These are phyloP conservation scores for Hippocampus abdominalis DNA, from an alignment of 2,113 vertebrate genomes.

Conservation along the genomic window DNA sequence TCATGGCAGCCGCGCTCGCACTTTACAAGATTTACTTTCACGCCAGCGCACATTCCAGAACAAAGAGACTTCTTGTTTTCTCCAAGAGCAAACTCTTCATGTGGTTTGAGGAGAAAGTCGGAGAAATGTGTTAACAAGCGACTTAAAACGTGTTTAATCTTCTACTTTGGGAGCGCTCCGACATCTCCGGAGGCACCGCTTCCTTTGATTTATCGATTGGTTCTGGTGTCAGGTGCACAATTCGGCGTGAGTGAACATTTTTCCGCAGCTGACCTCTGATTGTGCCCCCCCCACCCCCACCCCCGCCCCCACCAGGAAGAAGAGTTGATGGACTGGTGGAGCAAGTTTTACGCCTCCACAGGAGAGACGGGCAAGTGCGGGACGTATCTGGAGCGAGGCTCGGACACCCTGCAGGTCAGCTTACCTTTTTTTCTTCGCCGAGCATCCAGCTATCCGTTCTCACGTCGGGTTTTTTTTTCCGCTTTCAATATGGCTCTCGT, in stretches of 20 bases:
- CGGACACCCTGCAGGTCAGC: constrained; percentile 86
- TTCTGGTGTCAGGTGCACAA: not conserved
- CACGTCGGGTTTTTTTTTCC: not conserved
- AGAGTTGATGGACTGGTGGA: constrained; percentile 97
- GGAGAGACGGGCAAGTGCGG: constrained; percentile 89
- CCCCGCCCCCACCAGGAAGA: constrained; percentile 81
- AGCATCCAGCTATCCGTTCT: not conserved
- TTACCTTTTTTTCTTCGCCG: not conserved
- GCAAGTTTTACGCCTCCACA: constrained; percentile 89
- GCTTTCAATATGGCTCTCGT: not conserved
- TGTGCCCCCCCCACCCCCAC: constrained; percentile 55
- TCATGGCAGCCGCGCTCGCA: constrained; percentile 42
- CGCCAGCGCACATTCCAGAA: constrained; percentile 49
- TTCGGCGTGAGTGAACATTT: not conserved
- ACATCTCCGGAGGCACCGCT: not conserved
- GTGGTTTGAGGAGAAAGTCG: constrained; percentile 31
- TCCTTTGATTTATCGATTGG: not conserved
- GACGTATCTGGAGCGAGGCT: constrained; percentile 85
- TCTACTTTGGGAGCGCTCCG: constrained; percentile 5
- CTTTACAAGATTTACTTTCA: constrained; percentile 35
- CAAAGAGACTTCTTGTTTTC: constrained; percentile 28
- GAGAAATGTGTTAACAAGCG: constrained; percentile 46
- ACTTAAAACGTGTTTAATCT: constrained; percentile 30
- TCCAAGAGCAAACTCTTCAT: constrained; percentile 21
- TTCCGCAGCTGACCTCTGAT: constrained; percentile 1